phyloP scores from a whole-genome alignment of 2,888 invertebrate species.

The Phrixothrix hirtus region DNA sequence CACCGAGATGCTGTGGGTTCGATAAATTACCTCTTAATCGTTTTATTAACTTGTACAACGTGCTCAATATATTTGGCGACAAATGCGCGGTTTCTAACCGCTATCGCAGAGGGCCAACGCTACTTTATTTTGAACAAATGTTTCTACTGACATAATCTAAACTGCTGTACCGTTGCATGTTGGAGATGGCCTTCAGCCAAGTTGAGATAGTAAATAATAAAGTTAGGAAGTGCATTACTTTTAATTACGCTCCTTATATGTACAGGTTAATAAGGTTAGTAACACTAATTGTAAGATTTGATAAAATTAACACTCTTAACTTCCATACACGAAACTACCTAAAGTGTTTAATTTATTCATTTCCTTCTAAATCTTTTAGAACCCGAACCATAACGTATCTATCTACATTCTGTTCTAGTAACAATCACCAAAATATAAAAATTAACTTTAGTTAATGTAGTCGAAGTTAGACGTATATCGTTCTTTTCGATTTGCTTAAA shows the following conservation, averaged over 20 bases:
- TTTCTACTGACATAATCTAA: slow-evolving; percentile 46
- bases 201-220: slow-evolving; percentile 46
- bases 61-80: slow-evolving; percentile 33
- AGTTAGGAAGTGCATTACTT: slow-evolving; percentile 46
- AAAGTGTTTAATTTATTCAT: too few species aligned
- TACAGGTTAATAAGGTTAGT: slow-evolving; percentile 43
- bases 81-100: slow-evolving; percentile 39
- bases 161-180: slow-evolving; percentile 39
- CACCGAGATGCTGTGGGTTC: slow-evolving; percentile 8
- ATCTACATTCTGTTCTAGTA: too few species aligned
- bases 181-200: slow-evolving; percentile 31
- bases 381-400: too few species aligned
- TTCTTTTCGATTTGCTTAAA: too few species aligned
- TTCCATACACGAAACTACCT: too few species aligned
- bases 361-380: too few species aligned
- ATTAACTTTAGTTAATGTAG: too few species aligned
- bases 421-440: too few species aligned
- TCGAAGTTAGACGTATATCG: too few species aligned
- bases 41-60: slow-evolving; percentile 25
- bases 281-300: too few species aligned
- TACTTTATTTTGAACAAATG: slow-evolving; percentile 46
- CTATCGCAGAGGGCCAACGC: slow-evolving; percentile 42
- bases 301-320: too few species aligned
- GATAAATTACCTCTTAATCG: slow-evolving; percentile 26
- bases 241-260: slow-evolving; percentile 41